A percentile compares a stretch with the other conserved stretches of the same genome.
These are phyloP conservation scores for Patella pellucida DNA, from an alignment of 2,888 invertebrate genomes.

Conservation along the genomic window DNA sequence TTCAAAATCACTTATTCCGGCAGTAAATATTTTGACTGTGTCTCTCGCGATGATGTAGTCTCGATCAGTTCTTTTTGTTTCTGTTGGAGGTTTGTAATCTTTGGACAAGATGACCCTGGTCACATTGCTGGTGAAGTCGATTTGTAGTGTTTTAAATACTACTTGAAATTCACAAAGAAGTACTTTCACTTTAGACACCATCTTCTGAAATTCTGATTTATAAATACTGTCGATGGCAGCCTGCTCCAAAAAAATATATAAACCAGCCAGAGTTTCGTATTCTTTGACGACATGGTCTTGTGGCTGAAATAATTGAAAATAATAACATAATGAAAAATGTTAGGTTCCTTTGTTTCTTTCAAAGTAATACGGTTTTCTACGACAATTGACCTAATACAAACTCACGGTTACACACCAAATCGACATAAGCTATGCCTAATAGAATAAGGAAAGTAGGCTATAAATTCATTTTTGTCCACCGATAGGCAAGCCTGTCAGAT, in stretches of 20 bases:
- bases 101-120: neutral
- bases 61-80: neutral
- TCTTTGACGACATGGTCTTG: neutral
- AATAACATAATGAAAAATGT: neutral
- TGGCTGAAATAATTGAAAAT: neutral
- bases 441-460: no score
- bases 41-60: neutral
- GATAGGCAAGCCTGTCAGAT: no score
- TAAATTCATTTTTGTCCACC: no score
- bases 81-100: neutral
- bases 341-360: neutral
- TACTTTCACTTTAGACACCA: neutral
- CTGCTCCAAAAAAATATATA: neutral
- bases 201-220: neutral
- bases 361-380: neutral
- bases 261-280: neutral
- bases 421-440: no score
- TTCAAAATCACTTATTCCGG: no score
- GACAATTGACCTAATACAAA: neutral
- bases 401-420: no score
- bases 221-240: neutral
- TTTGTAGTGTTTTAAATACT: neutral
- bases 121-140: neutral
- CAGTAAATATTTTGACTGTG: neutral
- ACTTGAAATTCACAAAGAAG: neutral